phyloP scores from a whole-genome alignment of 1,140 invertebrate species.

The Zaprionus lachaisei region DNA sequence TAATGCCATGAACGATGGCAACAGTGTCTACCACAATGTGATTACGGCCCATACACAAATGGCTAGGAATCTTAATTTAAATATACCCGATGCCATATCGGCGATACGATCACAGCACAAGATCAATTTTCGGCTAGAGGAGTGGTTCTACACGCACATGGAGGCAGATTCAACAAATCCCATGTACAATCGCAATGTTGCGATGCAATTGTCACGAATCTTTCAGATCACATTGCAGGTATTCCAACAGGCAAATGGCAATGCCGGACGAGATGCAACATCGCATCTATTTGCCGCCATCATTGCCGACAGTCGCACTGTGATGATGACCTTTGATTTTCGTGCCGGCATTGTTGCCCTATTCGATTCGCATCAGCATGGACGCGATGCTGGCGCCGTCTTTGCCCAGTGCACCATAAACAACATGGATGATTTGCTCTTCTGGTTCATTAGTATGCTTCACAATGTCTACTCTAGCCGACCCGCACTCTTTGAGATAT shows the following conservation, averaged over 20 bases:
- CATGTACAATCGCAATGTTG: constrained; percentile 71
- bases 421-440: constrained; percentile 70
- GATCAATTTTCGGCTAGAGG: constrained; percentile 76
- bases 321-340: constrained; percentile 77
- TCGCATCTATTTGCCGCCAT: constrained; percentile 74
- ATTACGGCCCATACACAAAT: constrained; percentile 62
- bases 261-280: constrained; percentile 30
- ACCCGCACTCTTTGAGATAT: constrained; percentile 73
- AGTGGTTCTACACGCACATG: constrained; percentile 83
- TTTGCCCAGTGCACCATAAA: constrained; percentile 72
- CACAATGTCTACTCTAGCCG: constrained; percentile 75
- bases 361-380: constrained; percentile 81
- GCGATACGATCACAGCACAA: constrained; percentile 70
- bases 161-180: constrained; percentile 71
- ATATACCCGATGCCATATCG: constrained; percentile 77
- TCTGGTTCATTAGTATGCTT: constrained; percentile 79
- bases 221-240: constrained; percentile 71
- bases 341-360: constrained; percentile 69
- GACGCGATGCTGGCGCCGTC: constrained; percentile 72
- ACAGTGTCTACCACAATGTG: constrained; percentile 74
- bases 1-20: constrained; percentile 80
- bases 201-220: constrained; percentile 66
- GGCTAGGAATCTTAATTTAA: constrained; percentile 67
- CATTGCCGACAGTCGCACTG: constrained; percentile 79
- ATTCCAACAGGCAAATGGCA: constrained; percentile 54